These are phyloP conservation scores for Triops cancriformis DNA, from an alignment of 1,140 invertebrate species.

Conservation along the genomic window DNA sequence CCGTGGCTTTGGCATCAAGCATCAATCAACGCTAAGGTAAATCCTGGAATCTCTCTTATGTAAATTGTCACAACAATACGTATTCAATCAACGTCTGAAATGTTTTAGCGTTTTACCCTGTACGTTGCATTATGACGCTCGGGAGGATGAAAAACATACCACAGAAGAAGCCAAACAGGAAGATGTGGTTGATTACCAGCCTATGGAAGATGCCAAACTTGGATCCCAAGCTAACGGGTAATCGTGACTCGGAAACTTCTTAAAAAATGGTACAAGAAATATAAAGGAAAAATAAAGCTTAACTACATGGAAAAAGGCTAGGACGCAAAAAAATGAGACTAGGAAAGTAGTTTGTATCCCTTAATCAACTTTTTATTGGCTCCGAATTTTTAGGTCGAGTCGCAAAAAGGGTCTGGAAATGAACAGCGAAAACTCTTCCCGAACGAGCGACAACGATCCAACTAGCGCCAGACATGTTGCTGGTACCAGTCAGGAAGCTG, in stretches of 20 bases:
- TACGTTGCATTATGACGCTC: slow-evolving; percentile 33
- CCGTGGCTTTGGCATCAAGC: slow-evolving; percentile 35
- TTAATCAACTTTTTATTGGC: background rate
- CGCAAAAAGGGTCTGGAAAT: background rate
- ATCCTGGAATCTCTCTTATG: slow-evolving; percentile 17
- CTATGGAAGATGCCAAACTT: slow-evolving; percentile 18
- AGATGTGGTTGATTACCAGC: slow-evolving; percentile 20
- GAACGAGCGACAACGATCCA: background rate
- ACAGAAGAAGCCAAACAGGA: slow-evolving; percentile 22
- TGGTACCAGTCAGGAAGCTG: background rate
- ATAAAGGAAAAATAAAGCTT: too few relatives aligned
- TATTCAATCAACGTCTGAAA: background rate
- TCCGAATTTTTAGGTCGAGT: background rate
- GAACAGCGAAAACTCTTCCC: background rate
- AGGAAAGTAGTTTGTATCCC: background rate
- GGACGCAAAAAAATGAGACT: background rate
- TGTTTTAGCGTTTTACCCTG: slow-evolving; percentile 35
- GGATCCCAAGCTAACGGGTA: slow-evolving; percentile 21
- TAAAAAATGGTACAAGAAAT: slow-evolving; percentile 7
- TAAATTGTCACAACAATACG: slow-evolving; percentile 11
- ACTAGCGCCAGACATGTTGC: background rate
- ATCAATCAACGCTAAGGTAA: slow-evolving; percentile 37
- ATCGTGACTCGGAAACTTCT: background rate
- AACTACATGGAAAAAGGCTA: background rate
- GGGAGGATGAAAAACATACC: slow-evolving; percentile 26